These are phyloP conservation scores for Pheosia tremula DNA, from an alignment of 2,888 invertebrate species.

Conservation along the genomic window DNA sequence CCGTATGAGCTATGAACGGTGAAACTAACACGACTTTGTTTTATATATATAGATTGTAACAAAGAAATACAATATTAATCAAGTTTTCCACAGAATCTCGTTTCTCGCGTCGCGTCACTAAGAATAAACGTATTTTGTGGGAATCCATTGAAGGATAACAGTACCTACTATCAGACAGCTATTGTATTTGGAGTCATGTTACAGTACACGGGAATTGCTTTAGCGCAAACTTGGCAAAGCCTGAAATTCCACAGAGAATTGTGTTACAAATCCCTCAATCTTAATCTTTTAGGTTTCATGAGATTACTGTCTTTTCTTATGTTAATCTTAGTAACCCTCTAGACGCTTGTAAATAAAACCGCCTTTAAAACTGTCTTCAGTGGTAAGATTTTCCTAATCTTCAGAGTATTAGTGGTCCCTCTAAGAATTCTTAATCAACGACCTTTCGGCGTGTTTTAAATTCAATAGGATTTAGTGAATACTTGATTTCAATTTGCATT, in stretches of 20 bases:
- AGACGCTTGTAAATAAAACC: slow-evolving; percentile 14
- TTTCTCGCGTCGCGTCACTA: slow-evolving; percentile 19
- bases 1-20: too few species aligned
- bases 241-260: slow-evolving; percentile 22
- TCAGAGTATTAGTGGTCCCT: not conserved
- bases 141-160: slow-evolving; percentile 32
- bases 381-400: slow-evolving; percentile 4
- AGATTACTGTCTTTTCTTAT: slow-evolving; percentile 25
- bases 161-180: slow-evolving; percentile 30
- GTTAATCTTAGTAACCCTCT: slow-evolving; percentile 18
- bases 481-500: not conserved
- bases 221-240: slow-evolving; percentile 30
- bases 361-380: slow-evolving; percentile 4
- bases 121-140: slow-evolving; percentile 36
- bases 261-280: slow-evolving; percentile 31
- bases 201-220: slow-evolving; percentile 31
- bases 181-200: slow-evolving; percentile 35
- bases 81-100: not conserved
- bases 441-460: not conserved
- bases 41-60: too few species aligned
- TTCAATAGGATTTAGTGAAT: not conserved
- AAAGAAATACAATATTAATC: not conserved
- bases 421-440: not conserved
- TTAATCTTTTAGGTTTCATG: slow-evolving; percentile 23
- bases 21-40: too few species aligned